Base-by-base conservation (phyloP, 2,113 vertebrate species). In the Caracal caracal region DNA sequence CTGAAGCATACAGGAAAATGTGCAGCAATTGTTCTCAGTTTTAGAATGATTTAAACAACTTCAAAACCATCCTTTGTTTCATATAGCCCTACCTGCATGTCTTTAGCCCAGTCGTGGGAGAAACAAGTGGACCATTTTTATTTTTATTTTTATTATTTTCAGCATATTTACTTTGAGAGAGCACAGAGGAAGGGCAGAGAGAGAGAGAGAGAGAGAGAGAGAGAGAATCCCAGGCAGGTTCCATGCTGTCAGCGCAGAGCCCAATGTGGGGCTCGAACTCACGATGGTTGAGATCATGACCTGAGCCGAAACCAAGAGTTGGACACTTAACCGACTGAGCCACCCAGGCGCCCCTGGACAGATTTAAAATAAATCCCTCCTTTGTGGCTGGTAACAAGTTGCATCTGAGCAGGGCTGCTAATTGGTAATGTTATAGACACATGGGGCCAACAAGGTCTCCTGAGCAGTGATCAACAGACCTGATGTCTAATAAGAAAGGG, bases 401-500 rank as follows among this genome's bases (percentile, higher is more conserved):
- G 47, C 13, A 37, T 90, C 88, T 88, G 95, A 47, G 33, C 83
- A 96, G 51, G 49, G 37, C 53, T 68, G 40, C 90, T 98, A 97
- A 98, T 97, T 97, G 93, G 98, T 93, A 96, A 93, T 93, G 96
- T 96, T 93, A 95, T 95, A 96, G 75, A 91, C 96, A 89, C 10
- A 0, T 56, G 94, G 83, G 90, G 91, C 92, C 92, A 83, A 88
- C 13, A 84, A 94, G 47, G 47, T 98, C 97, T 96, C 96, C 68
- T 82, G 86, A 95, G 94, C 63, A 90, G 68, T 88, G 63, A 94
- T 88, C 88, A 96, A 85, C 97, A 97, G 92, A 84, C 63, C 65
- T 93, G 86, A 93, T 78, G n/a, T 78, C 37, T 92, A 90, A 78
- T 0, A 13, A 49, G 86, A 91, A 90, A 93, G 71, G n/a, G 24